phyloP scores from a whole-genome alignment of 2,797 vertebrate species.

The Mormyrus hasselquistii region DNA sequence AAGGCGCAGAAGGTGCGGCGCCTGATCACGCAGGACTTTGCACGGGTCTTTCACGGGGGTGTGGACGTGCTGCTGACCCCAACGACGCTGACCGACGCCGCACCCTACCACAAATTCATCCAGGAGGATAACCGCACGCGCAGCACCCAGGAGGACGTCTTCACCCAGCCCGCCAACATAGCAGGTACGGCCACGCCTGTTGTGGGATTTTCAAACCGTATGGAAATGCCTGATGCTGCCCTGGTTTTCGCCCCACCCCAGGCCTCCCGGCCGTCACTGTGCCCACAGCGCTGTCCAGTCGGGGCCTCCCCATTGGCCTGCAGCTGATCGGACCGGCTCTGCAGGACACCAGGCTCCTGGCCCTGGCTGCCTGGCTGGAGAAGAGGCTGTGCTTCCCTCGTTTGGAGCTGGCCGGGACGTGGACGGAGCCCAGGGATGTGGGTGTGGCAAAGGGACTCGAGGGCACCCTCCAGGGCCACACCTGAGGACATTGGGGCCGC shows the following conservation, averaged over 20 bases:
- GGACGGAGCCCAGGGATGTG: not conserved
- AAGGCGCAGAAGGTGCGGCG: constrained; percentile 89
- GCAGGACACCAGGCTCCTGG: constrained; percentile 77
- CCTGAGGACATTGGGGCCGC: not conserved
- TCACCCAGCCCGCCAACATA: constrained; percentile 88
- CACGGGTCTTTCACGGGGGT: constrained; percentile 69
- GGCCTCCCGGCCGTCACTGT: constrained; percentile 83
- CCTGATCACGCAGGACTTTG: constrained; percentile 82
- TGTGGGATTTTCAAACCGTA: not conserved
- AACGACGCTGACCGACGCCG: constrained; percentile 74
- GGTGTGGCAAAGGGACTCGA: constrained; percentile 26
- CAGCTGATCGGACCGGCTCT: constrained; percentile 82
- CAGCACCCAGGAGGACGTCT: constrained; percentile 80
- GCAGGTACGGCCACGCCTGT: constrained; percentile 64
- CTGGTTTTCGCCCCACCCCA: constrained; percentile 39
- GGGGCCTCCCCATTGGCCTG: constrained; percentile 82
- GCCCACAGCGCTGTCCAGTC: constrained; percentile 73
- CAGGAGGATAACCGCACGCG: constrained; percentile 90
- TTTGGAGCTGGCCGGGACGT: constrained; percentile 53
- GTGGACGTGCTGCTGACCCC: constrained; percentile 85
- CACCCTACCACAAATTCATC: constrained; percentile 67
- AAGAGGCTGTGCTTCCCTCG: constrained; percentile 76
- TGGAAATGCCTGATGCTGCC: not conserved
- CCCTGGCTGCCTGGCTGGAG: constrained; percentile 84
- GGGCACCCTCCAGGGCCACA: constrained; percentile 25